These are phyloP conservation scores for Dicyrtoma fusca DNA, from an alignment of 2,888 invertebrate genomes.

Conservation along the genomic window DNA sequence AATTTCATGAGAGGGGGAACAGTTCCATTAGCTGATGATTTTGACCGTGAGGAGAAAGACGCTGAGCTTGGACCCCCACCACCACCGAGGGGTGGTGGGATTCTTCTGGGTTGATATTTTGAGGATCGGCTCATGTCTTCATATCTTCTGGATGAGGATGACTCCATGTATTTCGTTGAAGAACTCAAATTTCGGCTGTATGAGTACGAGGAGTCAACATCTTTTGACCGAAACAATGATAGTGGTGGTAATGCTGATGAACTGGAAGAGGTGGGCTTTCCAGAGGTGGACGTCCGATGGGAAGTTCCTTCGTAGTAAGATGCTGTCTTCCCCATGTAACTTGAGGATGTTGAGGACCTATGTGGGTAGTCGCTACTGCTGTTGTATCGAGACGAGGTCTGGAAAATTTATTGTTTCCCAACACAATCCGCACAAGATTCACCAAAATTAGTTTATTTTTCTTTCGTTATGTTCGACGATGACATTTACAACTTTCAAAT, in stretches of 20 bases:
- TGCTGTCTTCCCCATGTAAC: slow-evolving; percentile 24
- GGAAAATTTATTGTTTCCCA: slow-evolving; percentile 51
- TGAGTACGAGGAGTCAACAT: slow-evolving; percentile 1
- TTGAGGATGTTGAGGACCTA: slow-evolving; percentile 24
- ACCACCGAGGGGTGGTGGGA: slow-evolving; percentile 51
- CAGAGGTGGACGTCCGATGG: slow-evolving; percentile 27
- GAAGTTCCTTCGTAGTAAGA: slow-evolving; percentile 32
- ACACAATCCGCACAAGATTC: slow-evolving; percentile 5
- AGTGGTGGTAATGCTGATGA: slow-evolving; percentile 20
- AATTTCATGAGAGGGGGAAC: slow-evolving; percentile 39
- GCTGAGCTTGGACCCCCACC: slow-evolving; percentile 8
- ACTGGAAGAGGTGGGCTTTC: slow-evolving; percentile 19
- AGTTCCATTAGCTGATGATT: slow-evolving; percentile 26
- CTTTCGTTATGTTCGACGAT: too few relatives aligned
- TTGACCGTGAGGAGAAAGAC: slow-evolving; percentile 19
- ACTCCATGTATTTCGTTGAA: slow-evolving; percentile 26
- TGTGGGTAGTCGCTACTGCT: slow-evolving; percentile 31
- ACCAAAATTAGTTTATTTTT: slow-evolving; percentile 3
- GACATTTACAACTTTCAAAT: slow-evolving; percentile 1
- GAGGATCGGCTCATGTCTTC: slow-evolving; percentile 34
- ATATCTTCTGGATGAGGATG: slow-evolving; percentile 29
- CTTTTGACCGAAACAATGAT: slow-evolving; percentile 26
- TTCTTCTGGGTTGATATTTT: slow-evolving; percentile 50
- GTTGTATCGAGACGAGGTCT: slow-evolving; percentile 47
- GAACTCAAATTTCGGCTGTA: slow-evolving; percentile 27